Evolutionary conservation across 2,888 invertebrate species (phyloP), one percentile per base, ranked within the genome.

Genomic region (Zygogramma bicolorata): DNA sequence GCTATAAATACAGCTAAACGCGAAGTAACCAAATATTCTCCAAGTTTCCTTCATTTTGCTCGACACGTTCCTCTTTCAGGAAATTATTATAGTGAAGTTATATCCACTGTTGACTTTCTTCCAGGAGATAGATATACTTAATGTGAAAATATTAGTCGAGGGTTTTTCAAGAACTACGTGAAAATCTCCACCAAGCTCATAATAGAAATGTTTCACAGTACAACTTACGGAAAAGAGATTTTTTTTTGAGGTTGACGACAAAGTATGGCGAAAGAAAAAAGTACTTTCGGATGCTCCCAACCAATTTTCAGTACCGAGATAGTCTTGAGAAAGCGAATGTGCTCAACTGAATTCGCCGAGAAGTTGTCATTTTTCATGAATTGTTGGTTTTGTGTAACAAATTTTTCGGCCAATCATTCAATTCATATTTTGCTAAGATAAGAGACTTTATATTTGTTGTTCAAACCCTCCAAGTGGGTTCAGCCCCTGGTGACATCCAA

Each of bases 1-100:
- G 76, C 78, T n/a, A 74, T 78, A 3, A 65, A 68, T 5, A 68
- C 71, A 18, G 70, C 76, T 2, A 70, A 70, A 34, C 75, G 75
- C 68, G 75, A 78, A 34, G 73, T 75, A 5, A 76, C 74, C 0
- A 68, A 63, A 1, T 70, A 59, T 49, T 22, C 76, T 4, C 76
- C 77, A 8, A 27, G 74, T 5, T 78, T 73, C 65, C 46, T 75
- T 7, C 69, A 49, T 40, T 78, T 75, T 67, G 75, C 57, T 10
- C 1, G 78, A 53, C 66, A 65, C 31, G 49, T 79, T 22, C 71
- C 77, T 13, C 8, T 76, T 20, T 63, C 73, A 20, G 78, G 75
- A 4, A 62, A 68, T 49, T 74, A 53, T 72, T 75, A 72, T 29
- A 72, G 77, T n/a, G 34, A 62, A 38, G 68, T 34, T 22, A 34